Base-by-base conservation (phyloP, 2,888 invertebrate species). In the Mactromeris polynyma region DNA sequence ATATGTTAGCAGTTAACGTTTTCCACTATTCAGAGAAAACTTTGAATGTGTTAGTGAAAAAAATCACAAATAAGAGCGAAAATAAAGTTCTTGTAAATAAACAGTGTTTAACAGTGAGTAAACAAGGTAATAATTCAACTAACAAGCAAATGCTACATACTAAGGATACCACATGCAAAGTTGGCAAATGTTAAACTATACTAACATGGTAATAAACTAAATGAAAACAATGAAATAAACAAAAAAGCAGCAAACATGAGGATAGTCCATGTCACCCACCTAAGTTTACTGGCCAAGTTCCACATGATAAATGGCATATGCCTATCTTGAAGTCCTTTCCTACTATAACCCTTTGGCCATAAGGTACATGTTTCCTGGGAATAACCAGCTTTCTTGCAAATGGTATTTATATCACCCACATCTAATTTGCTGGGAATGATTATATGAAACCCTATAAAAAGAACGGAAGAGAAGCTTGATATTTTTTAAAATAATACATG, bases 241-340 rank as follows among this genome's bases (percentile, higher is more conserved):
- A n/a, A 64, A 64, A n/a, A 64, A 64, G 58, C 58, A 26, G 73
- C 73, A 14, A 73, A 33, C 1, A 73, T 17, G 33, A 36, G 6
- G 19, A 73, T 26, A 33, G 36, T 33, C 73, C 73, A 17, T 33
- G 14, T 17, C 73, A 79, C 90, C 85, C 86, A 90, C 90, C 90
- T 90, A 87, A 90, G 87, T 58, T 79, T 88, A 84, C 69, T 87
- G 77, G 88, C 82, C 21, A 90, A 42, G 51, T 89, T 88, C 85
- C 86, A 90, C 88, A 90, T 90, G 31, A 88, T 64, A 85, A 64
- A 89, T 73, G 90, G 88, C 88, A 90, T 87, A 73, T 90, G 88
- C 81, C 85, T 90, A 82, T 85, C 86, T 77, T 86, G 79, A 21
- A 90, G 64, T 79, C 88, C 90, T 31, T 77, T 78, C 69, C 58